Conservation (phyloP, 2,113 vertebrate species). For the Petromus typicus region DNA sequence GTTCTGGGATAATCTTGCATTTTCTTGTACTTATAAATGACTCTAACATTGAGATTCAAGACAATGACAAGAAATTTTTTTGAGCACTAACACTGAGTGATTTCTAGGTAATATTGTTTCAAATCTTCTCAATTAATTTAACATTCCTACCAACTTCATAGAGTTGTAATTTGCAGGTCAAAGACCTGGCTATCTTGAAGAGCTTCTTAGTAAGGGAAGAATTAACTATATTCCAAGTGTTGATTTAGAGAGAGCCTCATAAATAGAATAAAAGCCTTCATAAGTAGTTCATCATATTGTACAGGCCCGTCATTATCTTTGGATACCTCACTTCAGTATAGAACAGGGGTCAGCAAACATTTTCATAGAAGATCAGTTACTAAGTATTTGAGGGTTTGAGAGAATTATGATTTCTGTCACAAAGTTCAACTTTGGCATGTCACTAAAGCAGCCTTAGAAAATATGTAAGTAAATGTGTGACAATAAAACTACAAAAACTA, state of each 20-base stretch:
- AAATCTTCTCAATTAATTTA: slow-evolving; percentile 13
- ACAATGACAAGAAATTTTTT: background rate
- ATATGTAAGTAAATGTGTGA: background rate
- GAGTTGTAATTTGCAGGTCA: background rate
- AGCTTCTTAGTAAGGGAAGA: background rate
- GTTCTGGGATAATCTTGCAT: background rate
- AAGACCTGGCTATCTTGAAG: background rate
- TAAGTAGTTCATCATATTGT: background rate
- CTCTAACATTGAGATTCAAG: background rate
- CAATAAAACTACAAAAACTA: background rate
- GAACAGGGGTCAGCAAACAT: background rate
- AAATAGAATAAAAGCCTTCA: background rate
- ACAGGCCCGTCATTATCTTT: background rate
- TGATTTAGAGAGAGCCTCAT: background rate
- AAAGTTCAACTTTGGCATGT: background rate
- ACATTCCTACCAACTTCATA: background rate
- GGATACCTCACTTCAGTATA: background rate
- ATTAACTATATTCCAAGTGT: background rate
- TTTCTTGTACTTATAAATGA: background rate
- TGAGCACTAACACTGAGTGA: background rate
- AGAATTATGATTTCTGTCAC: background rate
- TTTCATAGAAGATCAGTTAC: background rate
- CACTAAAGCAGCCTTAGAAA: background rate
- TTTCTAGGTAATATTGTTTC: background rate
- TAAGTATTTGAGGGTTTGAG: background rate